Base-by-base conservation (phyloP, 2,888 invertebrate species). In the Ectropis crepuscularia region DNA sequence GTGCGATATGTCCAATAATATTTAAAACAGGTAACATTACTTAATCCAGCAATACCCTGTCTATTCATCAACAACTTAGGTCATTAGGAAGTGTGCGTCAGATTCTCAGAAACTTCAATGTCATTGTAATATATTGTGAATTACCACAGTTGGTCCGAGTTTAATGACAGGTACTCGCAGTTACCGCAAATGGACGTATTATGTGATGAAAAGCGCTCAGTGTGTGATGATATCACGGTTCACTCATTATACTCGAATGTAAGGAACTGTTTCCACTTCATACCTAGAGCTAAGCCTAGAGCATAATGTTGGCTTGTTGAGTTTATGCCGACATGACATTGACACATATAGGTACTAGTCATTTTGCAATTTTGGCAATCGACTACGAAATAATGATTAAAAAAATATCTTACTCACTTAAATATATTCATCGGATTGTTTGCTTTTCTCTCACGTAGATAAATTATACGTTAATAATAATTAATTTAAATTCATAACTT, bases 221-320 rank as follows among this genome's bases (percentile, higher is more conserved):
- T 55, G 37, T 7, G n/a, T 39, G 55, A 54, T 47, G 59, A 64
- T 60, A 64, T 60, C 64, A 64, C 59, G 63, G 54, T 42, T 59
- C 16, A 51, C 45, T 9, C 50, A 59, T 63, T 63, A 63, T 28
- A 28, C 4, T 49, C 12, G n/a, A n/a, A n/a, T 37, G 6, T 61
- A 6, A 50, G 11, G 51, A 2, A 16, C 9, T 37, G 37, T 41
- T 46, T 53, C 51, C 57, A 51, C 51, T 41, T 45, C 47, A 47
- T 60, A 47, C 37, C 7, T 41, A 11, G n/a, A 28, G 0, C 37
- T 38, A 6, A n/a, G n/a, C 11, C 43, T 43, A 9, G 10, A 11
- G 6, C 11, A 11, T 43, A 11, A 43, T 43, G 2, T 6, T 43
- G 43, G n/a, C n/a, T 12, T 45, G 45, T 45, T 1, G n/a, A n/a